These are phyloP conservation scores for Chunga burmeisteri DNA, from an alignment of 2,113 vertebrate genomes.

Conservation along the genomic window DNA sequence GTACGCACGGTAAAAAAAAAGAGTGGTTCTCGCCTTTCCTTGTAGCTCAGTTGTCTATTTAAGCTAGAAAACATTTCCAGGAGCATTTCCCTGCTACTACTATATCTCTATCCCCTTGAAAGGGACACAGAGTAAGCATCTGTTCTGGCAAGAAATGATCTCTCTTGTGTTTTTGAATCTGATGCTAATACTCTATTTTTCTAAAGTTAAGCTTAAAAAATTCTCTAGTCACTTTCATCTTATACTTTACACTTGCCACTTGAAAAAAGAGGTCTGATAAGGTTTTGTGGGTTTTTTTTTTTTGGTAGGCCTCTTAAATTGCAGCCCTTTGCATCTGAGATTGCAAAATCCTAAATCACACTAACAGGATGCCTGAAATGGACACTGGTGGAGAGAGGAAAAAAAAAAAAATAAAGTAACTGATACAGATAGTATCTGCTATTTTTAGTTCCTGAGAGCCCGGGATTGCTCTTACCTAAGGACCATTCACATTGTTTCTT, in stretches of 20 bases:
- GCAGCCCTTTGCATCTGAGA: background rate
- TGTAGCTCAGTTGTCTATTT: background rate
- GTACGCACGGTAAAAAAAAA: rapidly evolving
- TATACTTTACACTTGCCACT: background rate
- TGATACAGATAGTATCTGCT: background rate
- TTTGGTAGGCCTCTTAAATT: background rate
- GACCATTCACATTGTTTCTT: background rate
- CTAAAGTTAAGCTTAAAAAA: background rate
- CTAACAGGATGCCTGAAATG: background rate
- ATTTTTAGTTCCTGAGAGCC: background rate
- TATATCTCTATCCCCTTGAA: background rate
- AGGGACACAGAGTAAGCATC: background rate
- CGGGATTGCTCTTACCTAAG: background rate
- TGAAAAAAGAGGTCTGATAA: background rate
- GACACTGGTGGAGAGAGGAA: background rate
- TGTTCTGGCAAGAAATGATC: background rate
- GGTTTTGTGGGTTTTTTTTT: background rate
- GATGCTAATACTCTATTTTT: background rate
- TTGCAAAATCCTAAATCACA: background rate
- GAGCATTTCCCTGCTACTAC: background rate
- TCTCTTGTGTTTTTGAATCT: background rate
- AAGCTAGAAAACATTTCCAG: background rate
- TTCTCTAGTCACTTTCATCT: background rate
- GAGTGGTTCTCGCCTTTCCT: background rate
- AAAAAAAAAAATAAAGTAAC: background rate